These are phyloP conservation scores for Ooceraea biroi DNA, from an alignment of 1,140 invertebrate genomes.

Conservation along the genomic window DNA sequence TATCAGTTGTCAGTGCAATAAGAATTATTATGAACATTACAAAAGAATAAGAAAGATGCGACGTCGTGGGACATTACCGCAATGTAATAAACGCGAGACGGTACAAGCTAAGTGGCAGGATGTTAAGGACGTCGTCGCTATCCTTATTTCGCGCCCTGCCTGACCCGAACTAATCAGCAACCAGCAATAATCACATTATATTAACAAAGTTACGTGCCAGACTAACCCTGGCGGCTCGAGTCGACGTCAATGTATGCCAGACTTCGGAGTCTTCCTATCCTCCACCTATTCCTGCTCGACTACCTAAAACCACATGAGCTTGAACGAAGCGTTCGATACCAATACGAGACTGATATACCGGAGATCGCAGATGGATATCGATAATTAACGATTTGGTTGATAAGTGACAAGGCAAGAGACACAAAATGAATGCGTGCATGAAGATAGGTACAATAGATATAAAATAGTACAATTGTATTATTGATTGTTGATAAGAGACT, in stretches of 20 bases:
- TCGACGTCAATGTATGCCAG: conserved; percentile 15
- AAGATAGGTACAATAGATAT: not conserved
- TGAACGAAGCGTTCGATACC: not conserved
- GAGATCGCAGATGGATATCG: not conserved
- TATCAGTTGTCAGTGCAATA: not conserved
- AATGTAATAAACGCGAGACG: conserved; percentile 54
- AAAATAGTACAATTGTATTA: not conserved
- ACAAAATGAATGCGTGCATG: not conserved
- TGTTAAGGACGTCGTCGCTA: conserved; percentile 31
- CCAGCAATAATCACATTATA: conserved; percentile 64
- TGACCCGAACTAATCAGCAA: conserved; percentile 66
- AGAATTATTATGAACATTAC: not conserved
- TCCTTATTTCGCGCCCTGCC: conserved; percentile 61
- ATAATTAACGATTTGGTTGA: conserved; percentile 22
- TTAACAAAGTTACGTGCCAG: conserved; percentile 60
- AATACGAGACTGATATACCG: not conserved
- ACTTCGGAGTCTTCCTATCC: conserved; percentile 18
- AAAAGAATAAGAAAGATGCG: not conserved
- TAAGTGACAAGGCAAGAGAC: not conserved
- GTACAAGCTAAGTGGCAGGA: conserved; percentile 45
- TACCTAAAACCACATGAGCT: not conserved
- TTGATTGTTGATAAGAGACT: not conserved
- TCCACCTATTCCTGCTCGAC: not conserved
- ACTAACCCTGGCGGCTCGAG: conserved; percentile 51
- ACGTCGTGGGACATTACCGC: not conserved